phyloP scores from a whole-genome alignment of 92 coral and sea anemone genomes.

The Phenganax marumi region DNA sequence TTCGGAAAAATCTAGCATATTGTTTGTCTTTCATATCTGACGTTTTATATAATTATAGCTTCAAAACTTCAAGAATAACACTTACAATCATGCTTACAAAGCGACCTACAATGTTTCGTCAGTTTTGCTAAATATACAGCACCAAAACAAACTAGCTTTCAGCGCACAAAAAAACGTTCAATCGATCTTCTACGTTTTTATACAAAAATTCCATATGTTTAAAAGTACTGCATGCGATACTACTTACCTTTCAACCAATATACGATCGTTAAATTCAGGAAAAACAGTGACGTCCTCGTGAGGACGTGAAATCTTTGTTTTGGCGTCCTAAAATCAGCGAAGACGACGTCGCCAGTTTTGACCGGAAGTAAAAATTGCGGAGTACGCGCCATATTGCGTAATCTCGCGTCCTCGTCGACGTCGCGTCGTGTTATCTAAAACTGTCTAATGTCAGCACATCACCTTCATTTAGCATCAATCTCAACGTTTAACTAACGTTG shows the following conservation, averaged over 20 bases:
- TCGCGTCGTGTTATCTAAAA: no score
- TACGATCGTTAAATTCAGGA: not conserved
- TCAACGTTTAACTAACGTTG: no score
- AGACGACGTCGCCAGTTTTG: no score
- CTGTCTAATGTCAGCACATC: no score
- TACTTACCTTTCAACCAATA: constrained; percentile 7
- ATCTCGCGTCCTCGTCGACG: no score
- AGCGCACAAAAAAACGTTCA: not conserved
- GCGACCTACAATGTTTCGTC: constrained; percentile 2
- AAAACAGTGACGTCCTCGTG: no score
- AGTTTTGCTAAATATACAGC: not conserved
- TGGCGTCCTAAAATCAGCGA: no score
- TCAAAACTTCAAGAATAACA: not conserved
- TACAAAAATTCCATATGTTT: constrained; percentile 9
- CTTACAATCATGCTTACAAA: not conserved
- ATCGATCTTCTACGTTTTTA: not conserved
- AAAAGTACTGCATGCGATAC: constrained; percentile 1
- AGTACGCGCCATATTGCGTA: no score
- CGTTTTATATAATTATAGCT: not conserved
- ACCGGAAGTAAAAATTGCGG: no score
- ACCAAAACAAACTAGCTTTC: constrained; percentile 13
- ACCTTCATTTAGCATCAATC: no score
- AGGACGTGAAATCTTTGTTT: no score
- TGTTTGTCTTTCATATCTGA: no score
- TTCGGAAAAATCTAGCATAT: not conserved